phyloP scores from a whole-genome alignment of 1,140 invertebrate species.

The Lerema accius region DNA sequence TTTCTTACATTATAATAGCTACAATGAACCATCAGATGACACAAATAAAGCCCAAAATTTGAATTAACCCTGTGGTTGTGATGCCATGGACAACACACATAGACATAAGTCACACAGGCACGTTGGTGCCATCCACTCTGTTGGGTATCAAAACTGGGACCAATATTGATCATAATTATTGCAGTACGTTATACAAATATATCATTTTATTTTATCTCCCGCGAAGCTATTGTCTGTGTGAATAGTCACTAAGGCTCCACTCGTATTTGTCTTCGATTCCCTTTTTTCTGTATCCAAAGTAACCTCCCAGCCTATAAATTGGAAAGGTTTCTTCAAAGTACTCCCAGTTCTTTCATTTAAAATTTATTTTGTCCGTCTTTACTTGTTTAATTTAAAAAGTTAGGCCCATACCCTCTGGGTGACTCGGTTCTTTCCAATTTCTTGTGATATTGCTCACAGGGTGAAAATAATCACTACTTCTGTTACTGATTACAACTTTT shows the following conservation, averaged over 20 bases:
- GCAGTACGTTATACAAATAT: too few species aligned
- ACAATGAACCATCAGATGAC: too few species aligned
- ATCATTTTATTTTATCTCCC: too few species aligned
- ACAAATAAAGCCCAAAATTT: too few species aligned
- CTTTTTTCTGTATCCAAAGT: background rate
- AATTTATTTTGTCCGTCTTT: conserved; percentile 44
- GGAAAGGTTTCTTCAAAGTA: conserved; percentile 5
- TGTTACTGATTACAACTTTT: background rate
- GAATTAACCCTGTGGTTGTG: too few species aligned
- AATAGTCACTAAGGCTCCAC: background rate
- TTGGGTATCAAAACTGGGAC: too few species aligned
- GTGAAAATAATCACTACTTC: conserved; percentile 7
- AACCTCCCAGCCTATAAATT: conserved; percentile 22
- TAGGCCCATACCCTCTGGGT: conserved; percentile 44
- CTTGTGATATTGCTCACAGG: conserved; percentile 14
- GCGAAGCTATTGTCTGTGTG: too few species aligned
- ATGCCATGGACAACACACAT: too few species aligned
- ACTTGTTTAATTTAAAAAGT: conserved; percentile 54
- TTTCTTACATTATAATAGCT: too few species aligned
- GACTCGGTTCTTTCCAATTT: conserved; percentile 7
- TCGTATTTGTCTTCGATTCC: background rate
- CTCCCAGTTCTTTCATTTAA: conserved; percentile 23
- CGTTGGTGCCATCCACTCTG: too few species aligned
- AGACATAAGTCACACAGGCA: too few species aligned
- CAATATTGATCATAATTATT: too few species aligned